Conservation (phyloP, 1,140 invertebrate genomes). For the Argopecten irradians region DNA sequence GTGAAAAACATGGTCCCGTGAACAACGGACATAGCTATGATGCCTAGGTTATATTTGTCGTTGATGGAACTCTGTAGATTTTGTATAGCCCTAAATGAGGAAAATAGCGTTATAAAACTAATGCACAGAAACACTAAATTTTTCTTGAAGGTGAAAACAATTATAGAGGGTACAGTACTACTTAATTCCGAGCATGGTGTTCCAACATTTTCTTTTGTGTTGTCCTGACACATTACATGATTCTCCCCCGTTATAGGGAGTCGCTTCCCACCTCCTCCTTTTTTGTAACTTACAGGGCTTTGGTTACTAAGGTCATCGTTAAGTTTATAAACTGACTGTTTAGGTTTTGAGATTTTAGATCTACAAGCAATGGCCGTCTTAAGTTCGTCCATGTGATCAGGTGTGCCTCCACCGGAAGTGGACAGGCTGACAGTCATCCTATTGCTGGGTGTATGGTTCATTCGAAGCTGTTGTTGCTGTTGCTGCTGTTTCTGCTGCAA, state of each 20-base stretch:
- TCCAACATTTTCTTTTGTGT: constrained; percentile 22
- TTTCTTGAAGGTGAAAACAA: constrained; percentile 68
- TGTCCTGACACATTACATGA: constrained; percentile 20
- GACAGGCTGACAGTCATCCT: neutral
- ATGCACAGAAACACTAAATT: constrained; percentile 73
- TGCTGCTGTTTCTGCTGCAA: constrained; percentile 1
- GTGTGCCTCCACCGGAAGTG: neutral
- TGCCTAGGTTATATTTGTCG: constrained; percentile 64
- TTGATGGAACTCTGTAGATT: constrained; percentile 75
- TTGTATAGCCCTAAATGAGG: constrained; percentile 74
- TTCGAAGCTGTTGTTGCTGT: constrained; percentile 32
- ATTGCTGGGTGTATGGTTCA: neutral
- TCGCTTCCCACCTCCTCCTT: constrained; percentile 42
- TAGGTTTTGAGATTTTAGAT: constrained; percentile 40
- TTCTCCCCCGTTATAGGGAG: constrained; percentile 30
- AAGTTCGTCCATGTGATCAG: constrained; percentile 58
- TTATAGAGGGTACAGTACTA: constrained; percentile 52
- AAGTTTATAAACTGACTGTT: neutral
- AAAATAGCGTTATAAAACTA: constrained; percentile 75
- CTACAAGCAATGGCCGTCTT: constrained; percentile 52
- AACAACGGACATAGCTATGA: constrained; percentile 71
- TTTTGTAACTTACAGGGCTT: neutral
- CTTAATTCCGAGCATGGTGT: constrained; percentile 54
- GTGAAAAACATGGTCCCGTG: constrained; percentile 73
- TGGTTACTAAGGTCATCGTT: constrained; percentile 4